These are phyloP conservation scores for Salmo trutta DNA, from an alignment of 2,797 vertebrate genomes.

Conservation along the genomic window DNA sequence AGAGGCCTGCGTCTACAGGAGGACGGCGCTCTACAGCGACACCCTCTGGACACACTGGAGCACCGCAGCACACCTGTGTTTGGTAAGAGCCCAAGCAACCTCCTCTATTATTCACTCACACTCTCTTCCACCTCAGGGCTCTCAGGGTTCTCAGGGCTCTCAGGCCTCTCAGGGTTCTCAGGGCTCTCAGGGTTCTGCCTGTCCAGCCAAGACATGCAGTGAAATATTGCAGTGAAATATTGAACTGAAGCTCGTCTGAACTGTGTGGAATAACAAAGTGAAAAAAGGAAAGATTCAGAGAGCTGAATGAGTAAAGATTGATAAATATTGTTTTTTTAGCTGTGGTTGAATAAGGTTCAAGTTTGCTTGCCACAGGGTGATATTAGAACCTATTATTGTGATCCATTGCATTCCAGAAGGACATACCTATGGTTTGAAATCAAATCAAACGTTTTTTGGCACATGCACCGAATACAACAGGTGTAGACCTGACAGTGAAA, in stretches of 20 bases:
- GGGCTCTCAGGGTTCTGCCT: background rate
- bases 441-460: too few species aligned
- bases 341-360: background rate
- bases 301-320: slow-evolving; percentile 1
- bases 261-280: slow-evolving; percentile 31
- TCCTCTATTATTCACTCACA: slow-evolving; percentile 27
- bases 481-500: too few species aligned
- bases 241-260: slow-evolving; percentile 18
- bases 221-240: background rate
- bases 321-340: background rate
- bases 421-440: background rate
- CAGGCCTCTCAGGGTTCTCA: too few species aligned
- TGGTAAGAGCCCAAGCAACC: slow-evolving; percentile 60
- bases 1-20: slow-evolving; percentile 37
- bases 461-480: too few species aligned
- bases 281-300: background rate
- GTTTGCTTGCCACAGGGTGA: background rate
- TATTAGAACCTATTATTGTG: slow-evolving; percentile 8
- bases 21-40: slow-evolving; percentile 32
- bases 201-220: background rate
- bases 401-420: background rate
- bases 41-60: slow-evolving; percentile 57
- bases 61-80: slow-evolving; percentile 68
- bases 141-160: background rate
- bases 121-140: slow-evolving; percentile 8